These are phyloP conservation scores for Scopus umbretta DNA, from an alignment of 2,113 vertebrate species.

Conservation along the genomic window DNA sequence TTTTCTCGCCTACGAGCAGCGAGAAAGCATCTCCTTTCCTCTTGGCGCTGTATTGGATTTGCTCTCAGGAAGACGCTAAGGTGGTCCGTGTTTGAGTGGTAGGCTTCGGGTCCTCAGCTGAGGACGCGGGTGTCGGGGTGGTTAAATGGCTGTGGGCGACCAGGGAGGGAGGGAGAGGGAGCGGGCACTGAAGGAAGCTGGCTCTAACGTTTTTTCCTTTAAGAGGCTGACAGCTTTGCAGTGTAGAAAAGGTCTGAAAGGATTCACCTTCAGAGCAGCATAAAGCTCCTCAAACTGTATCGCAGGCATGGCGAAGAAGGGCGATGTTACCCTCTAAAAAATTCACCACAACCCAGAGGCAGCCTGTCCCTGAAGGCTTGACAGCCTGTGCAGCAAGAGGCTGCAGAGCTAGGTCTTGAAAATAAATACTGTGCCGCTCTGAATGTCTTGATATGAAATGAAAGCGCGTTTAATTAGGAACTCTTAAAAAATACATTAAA, in stretches of 20 bases:
- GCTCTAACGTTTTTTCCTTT: background rate
- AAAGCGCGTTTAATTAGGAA: background rate
- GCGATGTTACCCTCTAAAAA: background rate
- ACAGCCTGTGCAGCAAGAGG: constrained; percentile 35
- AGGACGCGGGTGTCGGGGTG: background rate
- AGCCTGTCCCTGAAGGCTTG: background rate
- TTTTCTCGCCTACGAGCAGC: background rate
- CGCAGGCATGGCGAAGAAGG: background rate
- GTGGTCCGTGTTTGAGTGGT: background rate
- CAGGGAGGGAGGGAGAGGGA: background rate
- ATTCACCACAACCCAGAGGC: background rate
- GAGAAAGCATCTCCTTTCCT: background rate
- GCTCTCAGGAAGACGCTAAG: background rate
- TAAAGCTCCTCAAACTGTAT: background rate
- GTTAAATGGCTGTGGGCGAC: background rate
- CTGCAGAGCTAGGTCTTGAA: background rate
- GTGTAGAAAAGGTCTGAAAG: background rate
- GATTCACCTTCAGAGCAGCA: background rate
- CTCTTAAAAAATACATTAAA: background rate
- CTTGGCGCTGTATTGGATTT: background rate
- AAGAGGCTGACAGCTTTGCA: background rate
- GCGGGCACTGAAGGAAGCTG: background rate
- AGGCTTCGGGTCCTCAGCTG: background rate
- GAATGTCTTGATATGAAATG: background rate
- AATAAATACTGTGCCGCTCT: background rate